These are phyloP conservation scores for Acropternis orthonyx DNA, from an alignment of 2,797 vertebrate genomes.

Conservation along the genomic window DNA sequence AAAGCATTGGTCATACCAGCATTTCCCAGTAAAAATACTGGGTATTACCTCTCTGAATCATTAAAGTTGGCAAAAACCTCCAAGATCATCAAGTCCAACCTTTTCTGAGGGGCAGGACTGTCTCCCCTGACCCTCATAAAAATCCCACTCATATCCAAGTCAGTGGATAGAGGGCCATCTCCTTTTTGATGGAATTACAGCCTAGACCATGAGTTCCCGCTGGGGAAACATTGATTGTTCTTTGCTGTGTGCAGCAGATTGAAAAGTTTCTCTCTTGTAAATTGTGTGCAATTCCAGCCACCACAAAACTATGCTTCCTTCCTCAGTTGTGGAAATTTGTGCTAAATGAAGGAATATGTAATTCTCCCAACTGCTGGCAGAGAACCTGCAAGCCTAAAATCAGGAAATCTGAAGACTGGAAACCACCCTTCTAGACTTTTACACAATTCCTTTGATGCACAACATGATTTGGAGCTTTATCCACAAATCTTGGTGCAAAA, in stretches of 20 bases:
- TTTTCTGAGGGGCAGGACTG: background rate
- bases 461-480: background rate
- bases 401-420: background rate
- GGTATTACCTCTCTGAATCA: background rate
- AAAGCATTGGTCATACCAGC: background rate
- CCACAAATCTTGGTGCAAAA: background rate
- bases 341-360: background rate
- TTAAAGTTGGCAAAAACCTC: background rate
- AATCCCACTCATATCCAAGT: no score
- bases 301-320: background rate
- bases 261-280: conserved; percentile 10
- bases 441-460: background rate
- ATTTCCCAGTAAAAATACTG: background rate
- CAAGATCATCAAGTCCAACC: background rate
- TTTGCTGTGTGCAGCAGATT: background rate
- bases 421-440: background rate
- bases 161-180: background rate
- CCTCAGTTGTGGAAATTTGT: background rate
- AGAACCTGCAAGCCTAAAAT: background rate
- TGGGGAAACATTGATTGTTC: background rate
- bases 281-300: background rate
- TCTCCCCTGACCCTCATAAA: background rate
- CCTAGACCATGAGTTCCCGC: background rate
- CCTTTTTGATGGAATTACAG: background rate
- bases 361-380: background rate